Percentiles rank a stretch among this genome's conserved stretches.
Conservation (phyloP, 2,888 invertebrate genomes). For the Cyclophora punctaria region DNA sequence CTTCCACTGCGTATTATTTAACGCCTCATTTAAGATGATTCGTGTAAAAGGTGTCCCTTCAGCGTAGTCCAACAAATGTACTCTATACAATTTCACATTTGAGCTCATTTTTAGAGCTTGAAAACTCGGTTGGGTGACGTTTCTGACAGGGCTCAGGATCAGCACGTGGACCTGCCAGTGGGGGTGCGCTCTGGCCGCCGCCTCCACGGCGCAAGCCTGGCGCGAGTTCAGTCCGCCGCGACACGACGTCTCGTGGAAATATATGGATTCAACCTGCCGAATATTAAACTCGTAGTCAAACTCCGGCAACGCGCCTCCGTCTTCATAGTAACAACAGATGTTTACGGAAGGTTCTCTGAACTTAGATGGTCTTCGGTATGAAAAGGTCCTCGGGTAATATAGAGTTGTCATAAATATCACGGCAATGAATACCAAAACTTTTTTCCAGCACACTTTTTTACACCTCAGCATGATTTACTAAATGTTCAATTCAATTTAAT, state of each 20-base stretch:
- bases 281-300: too few relatives aligned
- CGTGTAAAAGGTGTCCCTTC: background rate
- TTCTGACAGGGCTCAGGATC: conserved; percentile 48
- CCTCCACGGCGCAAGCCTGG: conserved; percentile 23
- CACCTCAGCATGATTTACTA: too few relatives aligned
- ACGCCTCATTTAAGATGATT: background rate
- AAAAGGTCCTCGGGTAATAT: too few relatives aligned
- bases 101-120: background rate
- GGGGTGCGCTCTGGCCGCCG: conserved; percentile 21
- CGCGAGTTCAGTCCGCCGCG: conserved; percentile 47
- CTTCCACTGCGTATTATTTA: background rate
- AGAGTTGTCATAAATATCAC: too few relatives aligned
- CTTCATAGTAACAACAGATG: too few relatives aligned
- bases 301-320: too few relatives aligned
- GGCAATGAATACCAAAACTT: too few relatives aligned
- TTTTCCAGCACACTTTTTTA: too few relatives aligned
- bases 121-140: conserved; percentile 9
- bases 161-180: conserved; percentile 66
- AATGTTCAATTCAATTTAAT: too few relatives aligned
- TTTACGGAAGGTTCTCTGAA: too few relatives aligned
- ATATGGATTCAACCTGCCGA: conserved; percentile 52
- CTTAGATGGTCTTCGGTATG: too few relatives aligned
- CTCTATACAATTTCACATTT: conserved; percentile 14
- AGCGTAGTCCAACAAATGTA: conserved; percentile 16
- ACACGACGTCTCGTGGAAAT: conserved; percentile 80